Percentiles rank a stretch among this genome's conserved stretches.
These are phyloP conservation scores for Aleiodes alternator DNA, from an alignment of 2,888 invertebrate genomes.

Conservation along the genomic window DNA sequence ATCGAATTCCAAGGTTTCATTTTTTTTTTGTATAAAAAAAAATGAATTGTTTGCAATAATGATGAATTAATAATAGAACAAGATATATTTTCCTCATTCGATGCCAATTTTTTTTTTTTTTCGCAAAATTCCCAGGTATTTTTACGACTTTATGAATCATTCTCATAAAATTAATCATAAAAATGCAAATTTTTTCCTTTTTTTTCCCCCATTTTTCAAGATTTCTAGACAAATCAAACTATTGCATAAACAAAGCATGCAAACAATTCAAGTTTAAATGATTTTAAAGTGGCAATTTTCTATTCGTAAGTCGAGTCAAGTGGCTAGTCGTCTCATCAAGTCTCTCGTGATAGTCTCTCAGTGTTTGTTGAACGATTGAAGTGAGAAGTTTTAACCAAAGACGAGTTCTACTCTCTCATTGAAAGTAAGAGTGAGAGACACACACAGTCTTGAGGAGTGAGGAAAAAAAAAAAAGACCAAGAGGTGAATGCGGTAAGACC, in stretches of 20 bases:
- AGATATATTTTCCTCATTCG: too few relatives aligned
- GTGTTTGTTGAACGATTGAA: constrained; percentile 29
- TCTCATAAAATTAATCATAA: too few relatives aligned
- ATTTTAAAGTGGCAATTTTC: constrained; percentile 2
- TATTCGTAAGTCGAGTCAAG: constrained; percentile 16
- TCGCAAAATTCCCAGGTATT: too few relatives aligned
- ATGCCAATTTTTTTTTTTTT: too few relatives aligned
- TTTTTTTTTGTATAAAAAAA: neutral
- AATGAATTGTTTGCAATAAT: neutral
- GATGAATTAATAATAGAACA: too few relatives aligned
- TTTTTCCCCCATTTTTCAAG: too few relatives aligned
- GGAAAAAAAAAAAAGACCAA: constrained; percentile 16
- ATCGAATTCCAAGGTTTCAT: constrained; percentile 11
- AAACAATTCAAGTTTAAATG: constrained; percentile 19
- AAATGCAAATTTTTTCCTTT: too few relatives aligned
- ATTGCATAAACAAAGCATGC: constrained; percentile 9
- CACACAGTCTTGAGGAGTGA: constrained; percentile 12
- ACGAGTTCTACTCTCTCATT: constrained; percentile 6
- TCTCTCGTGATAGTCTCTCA: constrained; percentile 8
- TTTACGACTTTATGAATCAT: too few relatives aligned
- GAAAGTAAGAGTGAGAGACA: constrained; percentile 28
- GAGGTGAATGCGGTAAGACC: constrained; percentile 56
- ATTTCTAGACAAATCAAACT: neutral
- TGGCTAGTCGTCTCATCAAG: constrained; percentile 20
- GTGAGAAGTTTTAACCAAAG: constrained; percentile 17